Evolutionary conservation across 2,113 vertebrate species (phyloP).

Genomic region (Indicator maculatus): DNA sequence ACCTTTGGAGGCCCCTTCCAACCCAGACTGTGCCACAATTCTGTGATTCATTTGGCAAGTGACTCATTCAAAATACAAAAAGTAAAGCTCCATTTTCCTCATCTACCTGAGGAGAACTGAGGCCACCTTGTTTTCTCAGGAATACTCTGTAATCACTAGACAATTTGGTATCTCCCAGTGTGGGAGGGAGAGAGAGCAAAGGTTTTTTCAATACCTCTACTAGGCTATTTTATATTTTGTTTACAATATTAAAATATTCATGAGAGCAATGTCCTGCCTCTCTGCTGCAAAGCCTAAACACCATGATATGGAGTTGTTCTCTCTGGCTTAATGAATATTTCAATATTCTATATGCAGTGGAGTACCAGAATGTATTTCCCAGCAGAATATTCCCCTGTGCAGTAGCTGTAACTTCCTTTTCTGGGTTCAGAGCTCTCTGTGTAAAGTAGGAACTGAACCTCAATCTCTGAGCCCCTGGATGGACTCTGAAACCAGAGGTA

Average conservation of each 20-base stretch:
- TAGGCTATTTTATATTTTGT: not conserved
- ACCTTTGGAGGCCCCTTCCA: too few relatives aligned
- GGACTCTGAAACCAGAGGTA: not conserved
- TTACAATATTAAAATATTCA: conserved; percentile 58
- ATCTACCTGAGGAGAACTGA: not conserved
- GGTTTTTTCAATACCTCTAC: not conserved
- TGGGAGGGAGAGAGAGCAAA: not conserved
- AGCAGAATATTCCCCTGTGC: conserved; percentile 7
- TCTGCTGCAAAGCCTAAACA: not conserved
- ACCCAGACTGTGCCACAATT: too few relatives aligned
- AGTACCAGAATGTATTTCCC: not conserved
- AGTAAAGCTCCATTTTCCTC: not conserved
- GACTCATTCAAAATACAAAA: not conserved
- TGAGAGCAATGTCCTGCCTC: conserved; percentile 13
- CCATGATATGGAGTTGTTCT: conserved; percentile 6
- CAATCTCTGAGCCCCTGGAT: not conserved
- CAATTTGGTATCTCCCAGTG: not conserved
- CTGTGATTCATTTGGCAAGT: not conserved
- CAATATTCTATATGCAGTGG: conserved; percentile 16
- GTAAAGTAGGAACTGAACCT: not conserved
- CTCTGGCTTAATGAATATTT: conserved; percentile 60
- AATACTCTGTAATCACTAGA: not conserved
- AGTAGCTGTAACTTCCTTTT: not conserved
- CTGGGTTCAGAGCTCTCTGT: not conserved
- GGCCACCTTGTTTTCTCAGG: not conserved